These are phyloP conservation scores for Brachyistius frenatus DNA, from an alignment of 2,113 vertebrate species.

Conservation along the genomic window DNA sequence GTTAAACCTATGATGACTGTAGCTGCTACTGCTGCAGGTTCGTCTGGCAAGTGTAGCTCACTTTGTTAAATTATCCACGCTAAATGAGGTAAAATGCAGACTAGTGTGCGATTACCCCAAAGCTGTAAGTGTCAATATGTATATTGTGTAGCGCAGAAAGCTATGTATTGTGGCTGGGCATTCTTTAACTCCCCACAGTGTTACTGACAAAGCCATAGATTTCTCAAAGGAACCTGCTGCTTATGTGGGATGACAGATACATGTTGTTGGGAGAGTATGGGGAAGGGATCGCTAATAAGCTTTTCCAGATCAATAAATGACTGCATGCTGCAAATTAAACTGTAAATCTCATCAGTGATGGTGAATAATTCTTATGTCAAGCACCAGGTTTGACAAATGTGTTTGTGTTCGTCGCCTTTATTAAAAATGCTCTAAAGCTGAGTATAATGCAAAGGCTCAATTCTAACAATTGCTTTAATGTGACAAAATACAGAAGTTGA, in stretches of 20 bases:
- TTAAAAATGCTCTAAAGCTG: slow-evolving; percentile 6
- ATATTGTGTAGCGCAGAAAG: slow-evolving; percentile 47
- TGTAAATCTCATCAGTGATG: slow-evolving; percentile 65
- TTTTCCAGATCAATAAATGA: slow-evolving; percentile 74
- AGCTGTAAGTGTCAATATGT: slow-evolving; percentile 41
- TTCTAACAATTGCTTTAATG: not conserved
- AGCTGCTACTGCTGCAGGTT: not conserved
- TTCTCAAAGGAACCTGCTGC: slow-evolving; percentile 71
- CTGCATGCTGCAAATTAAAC: slow-evolving; percentile 71
- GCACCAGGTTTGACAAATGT: slow-evolving; percentile 81
- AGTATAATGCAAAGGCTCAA: not conserved
- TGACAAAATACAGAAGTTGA: not conserved
- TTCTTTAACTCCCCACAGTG: slow-evolving; percentile 63
- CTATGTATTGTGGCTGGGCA: slow-evolving; percentile 39
- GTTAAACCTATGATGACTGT: slow-evolving; percentile 1
- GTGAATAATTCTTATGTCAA: slow-evolving; percentile 51
- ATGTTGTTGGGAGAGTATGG: slow-evolving; percentile 47
- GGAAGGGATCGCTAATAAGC: slow-evolving; percentile 65
- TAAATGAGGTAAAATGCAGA: slow-evolving; percentile 26
- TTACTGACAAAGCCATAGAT: slow-evolving; percentile 65
- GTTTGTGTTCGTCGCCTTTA: slow-evolving; percentile 38
- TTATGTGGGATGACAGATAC: slow-evolving; percentile 65
- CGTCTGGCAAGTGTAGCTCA: not conserved
- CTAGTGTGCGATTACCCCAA: not conserved
- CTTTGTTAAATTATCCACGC: slow-evolving; percentile 7